Evolutionary conservation across 2,888 invertebrate genomes (phyloP), one percentile per base, ranked within the genome.

Genomic region (Netelia inedita): DNA sequence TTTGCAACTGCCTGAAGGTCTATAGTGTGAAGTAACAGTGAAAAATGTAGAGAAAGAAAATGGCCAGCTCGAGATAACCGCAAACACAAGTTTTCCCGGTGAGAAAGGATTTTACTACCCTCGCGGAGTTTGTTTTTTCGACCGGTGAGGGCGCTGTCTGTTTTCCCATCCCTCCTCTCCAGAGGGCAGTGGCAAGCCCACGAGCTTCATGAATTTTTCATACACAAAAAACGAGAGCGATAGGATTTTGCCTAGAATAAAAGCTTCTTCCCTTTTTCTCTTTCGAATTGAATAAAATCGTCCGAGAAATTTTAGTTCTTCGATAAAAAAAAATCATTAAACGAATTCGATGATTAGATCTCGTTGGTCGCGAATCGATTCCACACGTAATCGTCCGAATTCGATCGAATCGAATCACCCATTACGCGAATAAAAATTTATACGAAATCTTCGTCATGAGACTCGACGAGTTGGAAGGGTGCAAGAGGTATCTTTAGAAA

Each of bases 401-500:
- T 3, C 35, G 35, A 35, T 35, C 35, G 8, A 35, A 5, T 35
- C 35, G 35, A 35, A 35, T 6, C 6, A 35, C 0, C 35, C 35
- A 35, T 35, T 35, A 35, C 35, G 5, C 35, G 35, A 35, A 35
- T 6, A 6, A 35, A 35, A 35, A 35, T 6, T 5, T 35, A 6
- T 35, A 35, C 35, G 35, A 35, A 1, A 35, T 1, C 11, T 28
- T 16, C 1, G 9, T 16, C 41, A 43, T 59, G 50, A 46, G 66
- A 14, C 46, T 5, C 46, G 10, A 2, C 46, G 46, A 46, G 14
- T 14, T 14, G 46, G 14, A 46, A 46, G 46, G 14, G 46, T 11
- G 8, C 10, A 1, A 46, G 46, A 11, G 53, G 76, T 78, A 78
- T 85, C 84, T 85, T 85, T 81, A 81, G 81, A 85, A 81, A 85